These are phyloP conservation scores for Leptinotarsa rubiginosa DNA, from an alignment of 2,888 invertebrate genomes.

Conservation along the genomic window DNA sequence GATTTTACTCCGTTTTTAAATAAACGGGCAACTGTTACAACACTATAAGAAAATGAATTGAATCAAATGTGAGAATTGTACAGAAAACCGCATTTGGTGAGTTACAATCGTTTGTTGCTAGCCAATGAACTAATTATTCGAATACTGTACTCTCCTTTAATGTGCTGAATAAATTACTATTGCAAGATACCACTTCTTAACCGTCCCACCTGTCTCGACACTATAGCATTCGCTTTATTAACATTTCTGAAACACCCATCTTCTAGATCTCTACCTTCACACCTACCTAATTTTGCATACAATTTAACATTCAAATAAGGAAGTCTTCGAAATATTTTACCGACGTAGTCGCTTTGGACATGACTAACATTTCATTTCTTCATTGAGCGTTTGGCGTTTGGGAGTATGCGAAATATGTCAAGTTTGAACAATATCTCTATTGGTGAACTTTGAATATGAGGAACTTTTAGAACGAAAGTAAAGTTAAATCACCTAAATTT, in stretches of 20 bases:
- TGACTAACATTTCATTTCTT: neutral
- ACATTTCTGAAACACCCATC: constrained; percentile 30
- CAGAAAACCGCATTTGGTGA: no score
- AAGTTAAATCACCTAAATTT: no score
- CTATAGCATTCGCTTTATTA: neutral
- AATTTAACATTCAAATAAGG: neutral
- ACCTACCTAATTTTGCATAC: constrained; percentile 13
- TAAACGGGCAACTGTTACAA: no score
- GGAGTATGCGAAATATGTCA: no score
- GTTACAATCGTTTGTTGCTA: neutral
- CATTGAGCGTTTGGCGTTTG: no score
- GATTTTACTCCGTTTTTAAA: no score
- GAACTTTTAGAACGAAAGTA: no score
- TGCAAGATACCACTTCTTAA: constrained; percentile 24
- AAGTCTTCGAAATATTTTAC: neutral
- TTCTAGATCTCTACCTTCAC: constrained; percentile 13
- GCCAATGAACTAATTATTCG: neutral
- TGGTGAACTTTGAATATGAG: no score
- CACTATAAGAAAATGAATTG: no score
- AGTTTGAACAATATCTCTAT: no score
- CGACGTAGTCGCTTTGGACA: neutral
- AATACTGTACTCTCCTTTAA: neutral
- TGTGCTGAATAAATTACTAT: neutral
- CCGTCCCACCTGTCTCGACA: constrained; percentile 25
- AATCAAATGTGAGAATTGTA: no score